Percentiles rank a stretch among this genome's conserved stretches.
Conservation (phyloP, 1,140 invertebrate species). For the Drosophila pallidifrons region DNA sequence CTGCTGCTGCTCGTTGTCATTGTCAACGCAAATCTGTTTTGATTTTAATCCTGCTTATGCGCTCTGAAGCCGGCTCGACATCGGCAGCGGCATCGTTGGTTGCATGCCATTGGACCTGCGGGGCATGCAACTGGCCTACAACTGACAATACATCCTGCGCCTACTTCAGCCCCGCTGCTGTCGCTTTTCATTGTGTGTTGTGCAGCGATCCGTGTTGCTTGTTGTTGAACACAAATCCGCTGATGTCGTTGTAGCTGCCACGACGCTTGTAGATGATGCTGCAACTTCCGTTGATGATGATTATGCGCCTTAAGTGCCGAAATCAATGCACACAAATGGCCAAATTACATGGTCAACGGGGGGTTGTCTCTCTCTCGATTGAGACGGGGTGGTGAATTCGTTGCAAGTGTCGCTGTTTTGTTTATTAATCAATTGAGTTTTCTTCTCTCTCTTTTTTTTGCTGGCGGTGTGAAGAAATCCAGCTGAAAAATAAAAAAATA, state of each 20-base stretch:
- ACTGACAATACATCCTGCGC: constrained; percentile 1
- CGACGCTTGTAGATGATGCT: background rate
- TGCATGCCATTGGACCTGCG: constrained; percentile 49
- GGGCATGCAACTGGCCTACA: constrained; percentile 31
- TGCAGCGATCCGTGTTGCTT: constrained; percentile 61
- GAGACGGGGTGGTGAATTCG: background rate
- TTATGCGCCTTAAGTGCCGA: constrained; percentile 83
- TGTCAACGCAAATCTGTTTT: constrained; percentile 75
- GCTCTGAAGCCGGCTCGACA: constrained; percentile 46
- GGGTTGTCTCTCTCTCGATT: constrained; percentile 6
- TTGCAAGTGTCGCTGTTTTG: constrained; percentile 65
- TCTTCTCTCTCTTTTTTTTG: background rate
- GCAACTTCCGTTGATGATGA: constrained; percentile 50
- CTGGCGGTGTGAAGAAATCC: constrained; percentile 26
- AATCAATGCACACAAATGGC: constrained; percentile 85
- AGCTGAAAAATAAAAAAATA: constrained; percentile 21
- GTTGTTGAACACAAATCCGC: constrained; percentile 55
- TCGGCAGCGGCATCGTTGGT: constrained; percentile 28
- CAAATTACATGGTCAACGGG: constrained; percentile 72
- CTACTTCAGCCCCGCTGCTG: constrained; percentile 3
- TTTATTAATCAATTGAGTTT: constrained; percentile 74
- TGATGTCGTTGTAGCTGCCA: constrained; percentile 44
- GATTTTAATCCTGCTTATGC: constrained; percentile 77
- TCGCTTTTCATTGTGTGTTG: constrained; percentile 47
- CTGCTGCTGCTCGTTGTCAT: constrained; percentile 45